Base-by-base conservation (phyloP, 2,113 vertebrate genomes). In the Eira barbara region DNA sequence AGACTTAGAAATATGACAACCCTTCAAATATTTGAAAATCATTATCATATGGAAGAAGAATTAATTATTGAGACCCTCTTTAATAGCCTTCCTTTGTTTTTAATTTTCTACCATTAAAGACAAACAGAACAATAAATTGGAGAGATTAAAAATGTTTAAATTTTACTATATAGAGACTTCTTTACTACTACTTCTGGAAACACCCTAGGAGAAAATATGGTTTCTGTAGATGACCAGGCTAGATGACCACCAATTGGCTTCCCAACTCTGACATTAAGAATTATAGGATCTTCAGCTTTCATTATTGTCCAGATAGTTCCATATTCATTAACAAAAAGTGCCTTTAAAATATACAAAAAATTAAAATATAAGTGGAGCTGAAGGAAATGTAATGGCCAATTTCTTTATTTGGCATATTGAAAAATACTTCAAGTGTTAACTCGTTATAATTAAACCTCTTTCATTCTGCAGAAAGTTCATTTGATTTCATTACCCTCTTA, bases 401-500 rank as follows among this genome's bases (percentile, higher is more conserved):
- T 52, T 88, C 27, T 86, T 88, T 95, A 84, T 91, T 67, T 97
- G 42, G 6, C 31, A 61, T 91, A 87, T 69, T 81, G 57, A 82
- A 76, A 59, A 82, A 47, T 6, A 71, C 47, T 82, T 74, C 36
- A 67, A 36, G 20, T 92, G 15, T 67, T 76, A 83, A 80, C 23
- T 86, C 29, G 31, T 71, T 23, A 29, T 86, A 47, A 95, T 29
- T 78, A 89, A 80, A 27, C 42, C 11, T 79, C 76, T 88, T 94
- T 80, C 39, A 85, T 74, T 80, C 27, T 89, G 15, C n/a, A 92
- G 42, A 29, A 92, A 27, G 79, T 95, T 93, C 36, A 65, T 34
- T 97, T 91, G 92, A 73, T 96, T 94, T n/a, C 17, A 47, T 93
- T 71, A 80, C 45, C 10, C 23, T 92, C n/a, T 74, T 65, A 81